Percentiles rank a stretch among this genome's conserved stretches.
Conservation (phyloP, 2,113 vertebrate genomes). For the Phylloscopus whistleri region DNA sequence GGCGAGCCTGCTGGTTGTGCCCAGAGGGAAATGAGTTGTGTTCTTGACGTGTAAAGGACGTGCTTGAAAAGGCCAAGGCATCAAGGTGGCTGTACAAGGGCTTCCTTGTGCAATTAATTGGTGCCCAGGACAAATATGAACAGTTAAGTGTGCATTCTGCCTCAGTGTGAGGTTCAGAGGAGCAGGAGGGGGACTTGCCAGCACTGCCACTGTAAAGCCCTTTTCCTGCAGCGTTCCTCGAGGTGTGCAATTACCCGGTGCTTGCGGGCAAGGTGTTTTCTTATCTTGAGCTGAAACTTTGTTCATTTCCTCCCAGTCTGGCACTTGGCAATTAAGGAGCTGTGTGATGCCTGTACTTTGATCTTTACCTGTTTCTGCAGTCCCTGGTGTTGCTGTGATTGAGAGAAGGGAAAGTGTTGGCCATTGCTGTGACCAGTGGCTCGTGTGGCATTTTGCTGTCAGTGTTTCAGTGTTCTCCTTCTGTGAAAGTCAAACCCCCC, state of each 20-base stretch:
- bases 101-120: conserved; percentile 17
- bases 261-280: background rate
- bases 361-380: background rate
- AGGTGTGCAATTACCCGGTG: background rate
- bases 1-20: background rate
- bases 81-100: background rate
- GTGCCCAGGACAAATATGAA: background rate
- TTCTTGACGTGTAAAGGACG: background rate
- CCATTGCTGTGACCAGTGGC: background rate
- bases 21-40: background rate
- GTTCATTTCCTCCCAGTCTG: background rate
- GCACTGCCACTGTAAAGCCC: background rate
- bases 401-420: background rate
- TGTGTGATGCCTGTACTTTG: background rate
- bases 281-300: background rate
- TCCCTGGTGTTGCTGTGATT: background rate
- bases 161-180: background rate
- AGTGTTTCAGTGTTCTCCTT: background rate
- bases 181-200: background rate
- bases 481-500: background rate
- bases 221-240: background rate
- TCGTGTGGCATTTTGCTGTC: background rate
- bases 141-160: background rate
- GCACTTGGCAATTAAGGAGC: background rate
- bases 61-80: conserved; percentile 37